A percentile compares a stretch with the other conserved stretches of the same genome.
phyloP scores from a whole-genome alignment of 2,797 vertebrate genomes.

The Synaphobranchus kaupii region DNA sequence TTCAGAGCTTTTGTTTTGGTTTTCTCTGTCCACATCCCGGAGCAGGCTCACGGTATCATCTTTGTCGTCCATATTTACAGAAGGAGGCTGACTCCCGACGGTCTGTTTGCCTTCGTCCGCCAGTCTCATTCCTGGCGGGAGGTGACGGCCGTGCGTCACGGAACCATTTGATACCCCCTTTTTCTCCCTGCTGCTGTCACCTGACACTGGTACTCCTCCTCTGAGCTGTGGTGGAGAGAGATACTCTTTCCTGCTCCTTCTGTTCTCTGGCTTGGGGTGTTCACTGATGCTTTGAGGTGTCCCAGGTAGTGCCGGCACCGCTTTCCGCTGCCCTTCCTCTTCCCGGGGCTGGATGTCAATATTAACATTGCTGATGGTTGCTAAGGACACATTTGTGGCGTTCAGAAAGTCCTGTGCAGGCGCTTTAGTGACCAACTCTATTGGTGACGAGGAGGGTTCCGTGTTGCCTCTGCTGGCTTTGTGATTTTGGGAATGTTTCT shows the following conservation, averaged over 20 bases:
- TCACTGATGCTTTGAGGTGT: constrained; percentile 32
- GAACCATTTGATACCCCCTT: constrained; percentile 48
- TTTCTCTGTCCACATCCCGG: constrained; percentile 57
- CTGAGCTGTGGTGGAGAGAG: constrained; percentile 40
- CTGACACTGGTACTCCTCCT: constrained; percentile 48
- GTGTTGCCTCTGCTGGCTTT: constrained; percentile 57
- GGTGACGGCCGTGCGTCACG: constrained; percentile 46
- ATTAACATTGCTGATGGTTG: constrained; percentile 84
- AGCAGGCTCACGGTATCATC: constrained; percentile 75
- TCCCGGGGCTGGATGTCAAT: constrained; percentile 71
- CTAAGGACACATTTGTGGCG: constrained; percentile 67
- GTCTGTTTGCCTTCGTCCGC: constrained; percentile 30
- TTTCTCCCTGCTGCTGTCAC: constrained; percentile 47
- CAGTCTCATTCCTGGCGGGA: background rate
- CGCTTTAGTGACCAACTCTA: constrained; percentile 43
- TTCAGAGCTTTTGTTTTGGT: constrained; percentile 32
- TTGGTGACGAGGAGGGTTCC: constrained; percentile 49
- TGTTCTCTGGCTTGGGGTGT: constrained; percentile 43
- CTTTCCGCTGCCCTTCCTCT: constrained; percentile 51
- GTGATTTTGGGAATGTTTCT: constrained; percentile 58
- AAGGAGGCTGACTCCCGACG: constrained; percentile 47
- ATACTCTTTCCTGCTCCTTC: constrained; percentile 57
- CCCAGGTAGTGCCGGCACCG: constrained; percentile 36
- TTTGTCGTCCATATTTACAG: constrained; percentile 50
- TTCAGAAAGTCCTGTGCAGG: constrained; percentile 58